Base-by-base conservation (phyloP, 2,888 invertebrate genomes). In the Dolichomitus sp. region DNA sequence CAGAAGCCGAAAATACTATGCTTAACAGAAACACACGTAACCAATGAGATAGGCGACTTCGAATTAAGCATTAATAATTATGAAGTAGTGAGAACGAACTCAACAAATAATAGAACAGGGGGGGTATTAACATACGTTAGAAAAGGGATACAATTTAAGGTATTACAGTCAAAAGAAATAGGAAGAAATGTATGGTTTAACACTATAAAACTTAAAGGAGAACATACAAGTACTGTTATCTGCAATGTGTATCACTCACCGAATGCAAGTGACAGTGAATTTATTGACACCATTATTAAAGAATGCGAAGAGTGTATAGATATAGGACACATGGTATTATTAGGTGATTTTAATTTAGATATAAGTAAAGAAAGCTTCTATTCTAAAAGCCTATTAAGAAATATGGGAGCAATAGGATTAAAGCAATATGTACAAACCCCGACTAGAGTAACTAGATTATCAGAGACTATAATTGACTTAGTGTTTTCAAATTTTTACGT, bases 221-320 rank as follows among this genome's bases (percentile, higher is more conserved):
- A 54, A 23, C 27, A 42, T 17, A 48, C 69, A 23, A 27, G 14
- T 12, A 50, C 69, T 14, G 27, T 76, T 9, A 42, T 83, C 7
- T 37, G 83, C 42, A 76, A 70, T 76, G 17, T 66, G 4, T 78
- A 75, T 52, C 37, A 65, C n/a, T 81, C 81, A 11, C 70, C 76
- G 4, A 77, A 54, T 42, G 48, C 54, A 12, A 75, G 72, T 66
- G 63, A 63, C 42, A 42, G 63, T 6, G 11, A 17, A 45, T 63
- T 63, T 19, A 63, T 57, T 33, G 57, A 57, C 3, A 1, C 23
- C 14, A 11, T 42, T 42, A 61, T 40, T 17, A 37, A 19, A 2
- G 63, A 63, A 63, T 63, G 63, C 12, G 63, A 63, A 9, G 37
- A 40, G 11, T 30, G 30, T 37, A 30, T 50, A 50, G 42, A 63